Base-by-base conservation (phyloP, 53 echinoderm and acorn worm species). In the Apostichopus leukothele region DNA sequence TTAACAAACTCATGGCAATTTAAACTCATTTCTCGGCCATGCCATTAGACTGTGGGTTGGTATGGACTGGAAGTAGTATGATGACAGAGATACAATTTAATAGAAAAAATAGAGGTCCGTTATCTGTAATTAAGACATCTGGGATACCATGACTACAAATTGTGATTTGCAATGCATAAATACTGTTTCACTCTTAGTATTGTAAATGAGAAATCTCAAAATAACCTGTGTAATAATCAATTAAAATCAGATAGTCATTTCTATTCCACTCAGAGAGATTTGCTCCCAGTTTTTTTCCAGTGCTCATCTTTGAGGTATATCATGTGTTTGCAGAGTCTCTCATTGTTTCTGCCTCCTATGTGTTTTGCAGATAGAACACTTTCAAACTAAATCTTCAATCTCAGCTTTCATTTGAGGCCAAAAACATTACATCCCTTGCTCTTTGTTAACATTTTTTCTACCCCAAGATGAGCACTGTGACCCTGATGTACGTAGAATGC, bases 1-100 rank as follows among this genome's bases (percentile, higher is more conserved):
- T 88, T 8, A 86, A 50, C 55, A 91, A 79, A 5, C 83, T 78
- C 67, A 91, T 93, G 5, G 66, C 83, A 18, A 88, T 88, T 80
- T 94, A 80, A 5, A 90, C 92, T 67, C 92, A 84, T 27, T 89
- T 90, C 50, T 92, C 89, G 26, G 92, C 85, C 78, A 83, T 90
- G 1, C 90, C 90, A 68, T 92, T 92, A n/a, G 90, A 79, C 55
- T 89, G 89, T 27, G 90, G 92, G 83, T 90, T 90, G 73, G 18
- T 79, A 75, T 5, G 91, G 92, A 27, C 86, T 88, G 7, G 57
- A 52, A 73, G 68, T 78, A 6, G 51, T 71, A 52, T 81, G 91
- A 21, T 78, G 27, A 63, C 51, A 88, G 6, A 50, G 73, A 20
- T 67, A 91, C 52, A 55, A 20, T 52, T 76, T n/a, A 61, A 13